Evolutionary conservation across 2,113 vertebrate genomes (phyloP).

Genomic region (Gracilinanus agilis): DNA sequence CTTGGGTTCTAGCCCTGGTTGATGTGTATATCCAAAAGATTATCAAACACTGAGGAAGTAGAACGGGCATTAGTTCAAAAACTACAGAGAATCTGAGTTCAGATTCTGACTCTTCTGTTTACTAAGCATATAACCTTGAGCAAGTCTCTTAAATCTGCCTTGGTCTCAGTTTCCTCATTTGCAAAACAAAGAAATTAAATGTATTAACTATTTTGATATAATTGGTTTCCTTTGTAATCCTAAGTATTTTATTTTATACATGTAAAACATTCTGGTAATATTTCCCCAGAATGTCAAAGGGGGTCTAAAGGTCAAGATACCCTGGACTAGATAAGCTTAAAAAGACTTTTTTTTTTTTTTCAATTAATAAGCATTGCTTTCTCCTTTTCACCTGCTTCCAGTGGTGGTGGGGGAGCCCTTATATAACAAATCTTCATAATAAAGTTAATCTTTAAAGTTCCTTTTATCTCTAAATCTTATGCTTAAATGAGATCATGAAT

Average conservation of each 20-base stretch:
- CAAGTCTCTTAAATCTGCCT: too few species aligned
- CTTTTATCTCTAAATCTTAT: neutral
- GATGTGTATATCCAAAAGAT: too few species aligned
- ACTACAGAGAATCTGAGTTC: too few species aligned
- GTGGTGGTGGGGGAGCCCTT: neutral
- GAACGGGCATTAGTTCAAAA: too few species aligned
- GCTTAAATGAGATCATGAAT: neutral
- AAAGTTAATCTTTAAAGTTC: neutral
- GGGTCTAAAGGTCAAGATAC: neutral
- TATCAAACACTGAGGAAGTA: too few species aligned
- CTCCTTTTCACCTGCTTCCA: neutral
- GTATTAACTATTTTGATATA: too few species aligned
- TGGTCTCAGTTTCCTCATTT: too few species aligned
- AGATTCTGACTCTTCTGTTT: too few species aligned
- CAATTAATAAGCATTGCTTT: neutral
- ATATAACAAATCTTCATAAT: neutral
- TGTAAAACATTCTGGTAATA: neutral
- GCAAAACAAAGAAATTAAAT: too few species aligned
- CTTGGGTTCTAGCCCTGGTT: too few species aligned
- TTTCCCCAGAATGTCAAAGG: neutral
- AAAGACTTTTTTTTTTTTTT: neutral
- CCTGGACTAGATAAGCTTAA: neutral
- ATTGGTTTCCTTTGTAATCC: too few species aligned
- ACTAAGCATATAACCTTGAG: too few species aligned
- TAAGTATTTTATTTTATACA: neutral